phyloP scores from a whole-genome alignment of 2,797 vertebrate species.

The Gastrophryne carolinensis region DNA sequence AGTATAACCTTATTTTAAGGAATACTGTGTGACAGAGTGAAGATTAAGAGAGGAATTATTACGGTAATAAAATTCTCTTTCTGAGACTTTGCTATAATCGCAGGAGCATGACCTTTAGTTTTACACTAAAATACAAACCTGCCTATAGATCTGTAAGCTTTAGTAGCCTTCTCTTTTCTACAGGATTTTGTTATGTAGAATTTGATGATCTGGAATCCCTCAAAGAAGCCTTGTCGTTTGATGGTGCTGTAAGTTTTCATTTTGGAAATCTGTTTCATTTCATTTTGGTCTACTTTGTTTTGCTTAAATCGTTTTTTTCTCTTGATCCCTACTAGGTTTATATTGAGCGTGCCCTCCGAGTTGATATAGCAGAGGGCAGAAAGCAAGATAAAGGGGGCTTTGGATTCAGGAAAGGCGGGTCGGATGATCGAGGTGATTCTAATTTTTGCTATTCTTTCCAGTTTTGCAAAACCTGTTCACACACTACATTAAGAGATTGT shows the following conservation, averaged over 20 bases:
- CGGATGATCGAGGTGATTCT: slow-evolving; percentile 86
- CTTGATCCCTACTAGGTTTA: slow-evolving; percentile 75
- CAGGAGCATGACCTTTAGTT: too few relatives aligned
- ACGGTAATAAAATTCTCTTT: too few relatives aligned
- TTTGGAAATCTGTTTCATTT: slow-evolving; percentile 36
- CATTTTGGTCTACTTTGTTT: neutral
- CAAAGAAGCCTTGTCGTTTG: slow-evolving; percentile 94
- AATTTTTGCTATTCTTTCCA: too few relatives aligned
- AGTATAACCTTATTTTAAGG: too few relatives aligned
- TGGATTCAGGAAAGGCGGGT: slow-evolving; percentile 88
- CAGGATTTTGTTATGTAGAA: slow-evolving; percentile 99
- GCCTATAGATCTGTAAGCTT: too few relatives aligned
- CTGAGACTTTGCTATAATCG: too few relatives aligned
- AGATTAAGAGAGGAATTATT: too few relatives aligned
- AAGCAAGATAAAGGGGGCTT: slow-evolving; percentile 93
- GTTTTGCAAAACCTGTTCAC: too few relatives aligned
- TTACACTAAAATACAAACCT: too few relatives aligned
- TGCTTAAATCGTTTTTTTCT: neutral
- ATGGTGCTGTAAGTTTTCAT: slow-evolving; percentile 88
- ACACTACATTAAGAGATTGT: too few relatives aligned
- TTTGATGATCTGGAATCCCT: slow-evolving; percentile 96
- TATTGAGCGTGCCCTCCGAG: slow-evolving; percentile 85
- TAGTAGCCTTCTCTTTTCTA: slow-evolving; percentile 44
- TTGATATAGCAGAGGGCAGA: slow-evolving; percentile 96
- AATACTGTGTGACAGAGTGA: too few relatives aligned